phyloP scores from a whole-genome alignment of 2,888 invertebrate genomes.

The Cepaea hortensis region DNA sequence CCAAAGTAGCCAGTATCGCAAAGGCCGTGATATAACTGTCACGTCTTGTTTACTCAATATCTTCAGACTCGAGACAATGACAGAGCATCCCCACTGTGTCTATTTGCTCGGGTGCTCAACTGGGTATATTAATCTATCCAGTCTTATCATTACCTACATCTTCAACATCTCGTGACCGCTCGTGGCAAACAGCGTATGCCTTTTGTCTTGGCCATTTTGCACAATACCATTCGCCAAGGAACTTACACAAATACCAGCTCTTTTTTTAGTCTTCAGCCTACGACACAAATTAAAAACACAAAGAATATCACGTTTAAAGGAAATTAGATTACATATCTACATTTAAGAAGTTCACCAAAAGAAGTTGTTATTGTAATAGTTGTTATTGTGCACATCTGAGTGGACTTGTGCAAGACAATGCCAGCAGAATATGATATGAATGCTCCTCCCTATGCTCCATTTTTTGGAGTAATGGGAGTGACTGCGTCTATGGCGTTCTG shows the following conservation, averaged over 20 bases:
- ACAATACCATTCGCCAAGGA: neutral
- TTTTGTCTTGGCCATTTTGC: neutral
- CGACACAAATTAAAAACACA: too few species aligned
- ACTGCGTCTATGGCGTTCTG: slow-evolving; percentile 24
- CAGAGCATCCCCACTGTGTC: neutral
- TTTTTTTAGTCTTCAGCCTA: too few species aligned
- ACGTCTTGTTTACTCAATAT: neutral
- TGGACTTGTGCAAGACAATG: neutral
- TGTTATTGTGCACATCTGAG: neutral
- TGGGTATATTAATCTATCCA: neutral
- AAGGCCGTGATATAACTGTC: neutral
- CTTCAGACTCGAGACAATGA: neutral
- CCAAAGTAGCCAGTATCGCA: neutral
- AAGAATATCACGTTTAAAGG: too few species aligned
- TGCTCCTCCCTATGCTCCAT: slow-evolving; percentile 38
- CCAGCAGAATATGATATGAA: slow-evolving; percentile 43
- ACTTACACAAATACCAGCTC: too few species aligned
- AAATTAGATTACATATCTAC: too few species aligned
- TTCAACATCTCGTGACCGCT: neutral
- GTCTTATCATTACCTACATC: slow-evolving; percentile 4
- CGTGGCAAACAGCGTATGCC: neutral
- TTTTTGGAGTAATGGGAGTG: slow-evolving; percentile 43
- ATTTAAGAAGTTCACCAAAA: too few species aligned
- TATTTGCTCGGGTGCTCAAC: neutral
- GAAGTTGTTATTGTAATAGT: too few species aligned